Base-by-base conservation (phyloP, 2,113 vertebrate species). In the Eira barbara region DNA sequence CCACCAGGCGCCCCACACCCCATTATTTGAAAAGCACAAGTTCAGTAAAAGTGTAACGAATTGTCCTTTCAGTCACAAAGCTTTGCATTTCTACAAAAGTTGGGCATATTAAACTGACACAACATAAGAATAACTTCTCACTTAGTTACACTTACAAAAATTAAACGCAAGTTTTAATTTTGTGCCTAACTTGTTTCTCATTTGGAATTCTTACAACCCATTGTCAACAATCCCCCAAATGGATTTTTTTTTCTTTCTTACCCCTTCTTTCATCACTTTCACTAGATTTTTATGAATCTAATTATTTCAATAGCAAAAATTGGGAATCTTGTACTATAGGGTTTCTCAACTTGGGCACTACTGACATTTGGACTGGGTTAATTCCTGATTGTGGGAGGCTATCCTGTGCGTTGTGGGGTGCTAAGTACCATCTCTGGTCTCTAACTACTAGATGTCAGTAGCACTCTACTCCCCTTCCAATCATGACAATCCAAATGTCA, bases 1-100 rank as follows among this genome's bases (percentile, higher is more conserved):
- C 29, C 5, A 65, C 63, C 12, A 96, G 78, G 49, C 14, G 55
- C 89, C 25, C 17, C 6, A 67, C 27, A 87, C 89, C 25, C 21
- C 8, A 73, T 83, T 95, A 95, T 88, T 81, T 89, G 88, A 89
- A 92, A 95, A 95, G 27, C 18, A 59, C 71, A 93, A 93, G 49
- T 29, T 90, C 31, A 96, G n/a, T 93, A 49, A 71, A 84, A 55
- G 27, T 82, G 7, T 61, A 57, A 84, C 27, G 76, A 69, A 49
- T 20, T 59, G 61, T 52, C 42, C 21, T 86, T 90, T 61, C 23
- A 94, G 42, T 36, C 34, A 61, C 61, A 42, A 96, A 69, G 39
- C 47, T 78, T 17, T 47, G 10, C 74, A 85, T 57, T 91, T 67
- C 31, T n/a, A 85, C 34, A 91, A 86, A 95, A 67, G 49, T 57